Conservation (phyloP, 2,888 invertebrate species). For the Carterocephalus palaemon region DNA sequence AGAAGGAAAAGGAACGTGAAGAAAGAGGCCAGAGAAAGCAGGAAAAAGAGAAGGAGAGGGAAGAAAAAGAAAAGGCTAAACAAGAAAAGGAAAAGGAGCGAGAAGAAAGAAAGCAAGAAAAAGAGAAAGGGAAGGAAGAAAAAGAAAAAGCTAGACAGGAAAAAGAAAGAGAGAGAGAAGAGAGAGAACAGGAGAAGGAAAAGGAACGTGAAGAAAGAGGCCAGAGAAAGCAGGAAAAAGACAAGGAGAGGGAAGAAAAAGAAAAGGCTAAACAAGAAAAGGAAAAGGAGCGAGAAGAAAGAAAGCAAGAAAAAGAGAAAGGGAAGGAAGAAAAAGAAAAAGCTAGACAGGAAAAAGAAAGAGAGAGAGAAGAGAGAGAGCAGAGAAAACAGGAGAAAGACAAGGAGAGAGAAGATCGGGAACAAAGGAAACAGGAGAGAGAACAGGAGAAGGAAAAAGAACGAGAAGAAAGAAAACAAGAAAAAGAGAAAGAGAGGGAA, state of each 20-base stretch:
- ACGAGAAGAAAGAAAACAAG: conserved; percentile 27
- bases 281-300: conserved; percentile 15
- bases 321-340: conserved; percentile 18
- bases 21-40: too few species aligned
- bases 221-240: conserved; percentile 25
- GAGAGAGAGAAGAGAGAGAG: not conserved
- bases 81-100: conserved; percentile 4
- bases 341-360: too few species aligned
- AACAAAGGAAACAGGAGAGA: not conserved
- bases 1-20: conserved; percentile 9
- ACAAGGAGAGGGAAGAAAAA: conserved; percentile 16
- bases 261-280: conserved; percentile 25
- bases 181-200: conserved; percentile 1
- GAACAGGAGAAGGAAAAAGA: conserved; percentile 2
- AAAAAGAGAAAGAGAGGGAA: conserved; percentile 18
- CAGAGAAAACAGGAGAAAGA: conserved; percentile 21
- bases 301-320: too few species aligned
- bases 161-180: conserved; percentile 4
- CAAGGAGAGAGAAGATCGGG: conserved; percentile 24
- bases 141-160: conserved; percentile 1
- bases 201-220: conserved; percentile 17
- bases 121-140: too few species aligned
- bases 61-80: too few species aligned
- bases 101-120: conserved; percentile 2
- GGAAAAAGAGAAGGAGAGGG: conserved; percentile 24